Percentiles rank a stretch among this genome's conserved stretches.
phyloP scores from a whole-genome alignment of 2,113 vertebrate species.

The Toxostoma redivivum region DNA sequence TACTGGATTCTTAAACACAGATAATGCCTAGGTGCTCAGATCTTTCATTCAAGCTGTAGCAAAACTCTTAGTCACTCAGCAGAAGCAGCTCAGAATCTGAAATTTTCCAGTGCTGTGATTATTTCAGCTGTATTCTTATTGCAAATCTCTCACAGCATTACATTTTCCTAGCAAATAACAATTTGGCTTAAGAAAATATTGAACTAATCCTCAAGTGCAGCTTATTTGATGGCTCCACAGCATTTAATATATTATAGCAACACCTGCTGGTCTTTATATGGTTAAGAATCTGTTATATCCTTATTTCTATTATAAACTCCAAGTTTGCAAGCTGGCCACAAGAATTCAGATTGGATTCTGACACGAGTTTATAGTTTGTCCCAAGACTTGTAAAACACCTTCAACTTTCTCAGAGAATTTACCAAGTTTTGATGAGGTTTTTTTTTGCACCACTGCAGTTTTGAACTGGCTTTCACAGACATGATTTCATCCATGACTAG shows the following conservation, averaged over 20 bases:
- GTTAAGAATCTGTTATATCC: conserved; percentile 14
- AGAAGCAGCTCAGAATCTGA: not conserved
- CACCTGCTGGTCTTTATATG: conserved; percentile 43
- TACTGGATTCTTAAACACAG: not conserved
- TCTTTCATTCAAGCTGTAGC: not conserved
- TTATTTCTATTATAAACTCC: not conserved
- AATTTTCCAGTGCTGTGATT: not conserved
- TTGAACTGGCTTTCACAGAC: not conserved
- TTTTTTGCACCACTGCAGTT: not conserved
- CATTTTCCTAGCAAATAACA: not conserved
- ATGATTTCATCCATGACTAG: not conserved
- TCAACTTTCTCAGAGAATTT: not conserved
- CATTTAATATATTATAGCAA: conserved; percentile 64
- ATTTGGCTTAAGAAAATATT: not conserved
- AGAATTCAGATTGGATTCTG: not conserved
- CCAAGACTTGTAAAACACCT: not conserved
- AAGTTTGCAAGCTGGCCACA: not conserved
- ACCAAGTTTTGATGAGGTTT: not conserved
- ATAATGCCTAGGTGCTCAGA: not conserved
- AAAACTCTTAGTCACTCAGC: not conserved
- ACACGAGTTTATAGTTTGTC: not conserved
- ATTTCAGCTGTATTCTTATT: not conserved
- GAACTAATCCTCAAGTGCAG: not conserved
- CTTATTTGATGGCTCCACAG: not conserved
- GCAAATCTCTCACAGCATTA: not conserved